Evolutionary conservation across 2,888 invertebrate species (phyloP).

Genomic region (Chaetoderma sp.): DNA sequence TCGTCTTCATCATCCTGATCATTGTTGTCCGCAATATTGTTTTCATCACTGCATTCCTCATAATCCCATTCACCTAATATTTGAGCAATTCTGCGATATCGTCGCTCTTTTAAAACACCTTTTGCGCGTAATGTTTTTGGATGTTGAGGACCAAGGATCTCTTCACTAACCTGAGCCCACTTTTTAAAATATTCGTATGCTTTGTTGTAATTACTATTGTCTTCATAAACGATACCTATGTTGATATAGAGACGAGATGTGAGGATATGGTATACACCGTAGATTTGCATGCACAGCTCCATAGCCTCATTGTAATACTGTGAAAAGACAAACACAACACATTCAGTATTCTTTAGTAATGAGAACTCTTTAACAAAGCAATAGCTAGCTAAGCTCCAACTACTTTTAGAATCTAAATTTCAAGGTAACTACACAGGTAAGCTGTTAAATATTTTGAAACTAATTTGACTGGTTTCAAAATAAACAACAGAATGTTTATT

Average conservation of each 20-base stretch:
- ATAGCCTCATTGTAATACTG: conserved; percentile 66
- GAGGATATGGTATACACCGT: conserved; percentile 65
- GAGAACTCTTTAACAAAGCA: too few relatives aligned
- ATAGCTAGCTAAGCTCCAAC: too few relatives aligned
- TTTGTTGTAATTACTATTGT: conserved; percentile 65
- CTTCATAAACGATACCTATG: conserved; percentile 67
- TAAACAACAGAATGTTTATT: too few relatives aligned
- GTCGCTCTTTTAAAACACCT: conserved; percentile 62
- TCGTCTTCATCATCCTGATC: conserved; percentile 46
- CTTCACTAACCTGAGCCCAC: conserved; percentile 65
- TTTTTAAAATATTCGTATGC: conserved; percentile 67
- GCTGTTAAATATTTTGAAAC: too few relatives aligned
- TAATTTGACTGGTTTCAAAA: too few relatives aligned
- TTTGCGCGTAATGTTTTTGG: conserved; percentile 67
- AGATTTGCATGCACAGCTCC: conserved; percentile 67
- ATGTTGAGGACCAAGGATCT: conserved; percentile 65
- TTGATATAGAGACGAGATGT: conserved; percentile 67
- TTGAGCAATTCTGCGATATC: conserved; percentile 62
- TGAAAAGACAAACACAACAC: too few relatives aligned
- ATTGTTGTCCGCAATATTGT: conserved; percentile 39
- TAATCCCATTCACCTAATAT: conserved; percentile 54
- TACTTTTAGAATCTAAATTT: too few relatives aligned
- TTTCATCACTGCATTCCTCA: conserved; percentile 43
- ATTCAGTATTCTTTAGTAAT: too few relatives aligned
- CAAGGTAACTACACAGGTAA: too few relatives aligned